Conservation (phyloP, 2,113 vertebrate genomes). For the Procapra przewalskii region DNA sequence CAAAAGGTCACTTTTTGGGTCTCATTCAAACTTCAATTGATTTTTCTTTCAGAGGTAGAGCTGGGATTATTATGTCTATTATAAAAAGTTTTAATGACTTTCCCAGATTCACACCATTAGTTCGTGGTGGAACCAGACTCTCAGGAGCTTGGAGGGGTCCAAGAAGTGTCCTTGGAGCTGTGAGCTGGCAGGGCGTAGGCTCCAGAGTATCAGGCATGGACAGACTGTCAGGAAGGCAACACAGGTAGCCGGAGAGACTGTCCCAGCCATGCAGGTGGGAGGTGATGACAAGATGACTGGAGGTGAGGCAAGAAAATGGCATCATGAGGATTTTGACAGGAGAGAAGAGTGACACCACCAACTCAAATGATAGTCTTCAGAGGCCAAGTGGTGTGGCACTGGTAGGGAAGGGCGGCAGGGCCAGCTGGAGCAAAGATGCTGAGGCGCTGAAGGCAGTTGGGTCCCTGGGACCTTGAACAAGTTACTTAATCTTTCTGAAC, state of each 20-base stretch:
- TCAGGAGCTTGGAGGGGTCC: neutral
- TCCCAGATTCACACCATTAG: neutral
- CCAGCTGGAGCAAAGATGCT: neutral
- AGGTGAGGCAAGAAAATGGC: neutral
- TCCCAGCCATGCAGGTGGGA: neutral
- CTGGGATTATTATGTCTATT: neutral
- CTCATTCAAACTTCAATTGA: neutral
- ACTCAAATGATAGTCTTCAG: neutral
- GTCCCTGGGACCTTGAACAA: neutral
- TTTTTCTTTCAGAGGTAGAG: neutral
- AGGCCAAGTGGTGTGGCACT: neutral
- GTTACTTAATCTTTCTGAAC: neutral
- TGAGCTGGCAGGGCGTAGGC: neutral
- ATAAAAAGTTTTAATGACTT: neutral
- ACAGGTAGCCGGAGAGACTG: neutral
- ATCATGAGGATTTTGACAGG: neutral
- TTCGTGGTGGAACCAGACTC: neutral
- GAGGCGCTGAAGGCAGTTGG: neutral
- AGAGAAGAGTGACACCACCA: neutral
- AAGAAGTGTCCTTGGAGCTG: neutral
- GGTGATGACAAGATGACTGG: neutral
- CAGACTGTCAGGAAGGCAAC: neutral
- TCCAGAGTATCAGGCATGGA: neutral
- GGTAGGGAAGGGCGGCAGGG: no score
- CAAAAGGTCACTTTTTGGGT: neutral